Conservation (phyloP, 2,113 vertebrate species). For the Arizona elegans region DNA sequence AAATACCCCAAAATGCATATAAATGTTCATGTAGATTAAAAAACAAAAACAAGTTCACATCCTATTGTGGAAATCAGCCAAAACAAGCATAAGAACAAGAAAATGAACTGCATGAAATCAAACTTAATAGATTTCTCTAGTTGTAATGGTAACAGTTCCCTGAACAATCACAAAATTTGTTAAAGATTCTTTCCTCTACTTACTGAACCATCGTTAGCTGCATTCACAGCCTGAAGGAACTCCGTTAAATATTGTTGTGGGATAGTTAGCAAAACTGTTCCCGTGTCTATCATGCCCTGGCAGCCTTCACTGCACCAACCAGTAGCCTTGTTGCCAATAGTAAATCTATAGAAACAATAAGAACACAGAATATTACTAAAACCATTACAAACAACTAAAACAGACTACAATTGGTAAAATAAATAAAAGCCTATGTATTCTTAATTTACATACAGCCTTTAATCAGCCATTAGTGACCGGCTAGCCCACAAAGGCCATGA, state of each 20-base stretch:
- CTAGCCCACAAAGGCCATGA: background rate
- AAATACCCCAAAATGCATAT: background rate
- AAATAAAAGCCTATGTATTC: background rate
- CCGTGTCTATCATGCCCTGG: constrained; percentile 68
- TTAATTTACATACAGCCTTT: background rate
- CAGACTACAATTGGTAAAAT: background rate
- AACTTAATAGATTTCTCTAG: background rate
- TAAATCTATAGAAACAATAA: constrained; percentile 52
- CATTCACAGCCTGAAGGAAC: background rate
- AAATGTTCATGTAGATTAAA: background rate
- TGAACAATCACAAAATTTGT: background rate
- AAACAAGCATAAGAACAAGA: background rate
- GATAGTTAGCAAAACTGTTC: constrained; percentile 58
- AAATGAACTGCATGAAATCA: background rate
- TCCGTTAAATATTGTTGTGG: constrained; percentile 46
- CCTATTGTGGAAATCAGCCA: background rate
- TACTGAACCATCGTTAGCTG: background rate
- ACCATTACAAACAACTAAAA: background rate
- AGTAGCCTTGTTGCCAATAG: constrained; percentile 25
- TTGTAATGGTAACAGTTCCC: background rate
- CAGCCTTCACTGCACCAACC: constrained; percentile 62
- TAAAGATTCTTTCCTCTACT: background rate
- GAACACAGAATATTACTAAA: background rate
- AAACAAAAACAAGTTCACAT: background rate
- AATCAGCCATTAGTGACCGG: background rate